Conservation (phyloP, 2,113 vertebrate species). For the Carollia perspicillata region DNA sequence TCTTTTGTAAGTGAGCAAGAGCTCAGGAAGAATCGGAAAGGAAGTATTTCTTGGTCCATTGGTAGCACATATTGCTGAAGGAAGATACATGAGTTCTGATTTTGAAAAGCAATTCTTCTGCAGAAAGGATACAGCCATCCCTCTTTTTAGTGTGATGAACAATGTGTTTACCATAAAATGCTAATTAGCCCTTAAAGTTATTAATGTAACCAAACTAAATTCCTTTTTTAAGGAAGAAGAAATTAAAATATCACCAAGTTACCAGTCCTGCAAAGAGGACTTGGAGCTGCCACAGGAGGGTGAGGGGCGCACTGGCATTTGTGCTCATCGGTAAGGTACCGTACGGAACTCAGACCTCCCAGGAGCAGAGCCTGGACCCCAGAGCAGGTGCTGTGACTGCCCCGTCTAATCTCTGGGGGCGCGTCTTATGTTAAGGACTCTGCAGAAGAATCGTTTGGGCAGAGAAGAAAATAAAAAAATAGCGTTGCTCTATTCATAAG, state of each 20-base stretch:
- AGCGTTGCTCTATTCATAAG: not conserved
- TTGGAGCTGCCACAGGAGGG: not conserved
- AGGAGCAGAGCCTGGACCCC: not conserved
- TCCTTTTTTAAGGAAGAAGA: not conserved
- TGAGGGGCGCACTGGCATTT: not conserved
- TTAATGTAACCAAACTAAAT: constrained; percentile 55
- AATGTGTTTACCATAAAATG: constrained; percentile 51
- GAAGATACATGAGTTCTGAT: constrained; percentile 38
- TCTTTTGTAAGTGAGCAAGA: not conserved
- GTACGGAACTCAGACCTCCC: not conserved
- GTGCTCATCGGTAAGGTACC: not conserved
- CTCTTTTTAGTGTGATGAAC: not conserved
- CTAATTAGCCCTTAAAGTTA: constrained; percentile 53
- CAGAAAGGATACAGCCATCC: not conserved
- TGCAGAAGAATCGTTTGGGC: not conserved
- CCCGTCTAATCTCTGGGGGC: not conserved
- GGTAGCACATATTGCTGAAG: not conserved
- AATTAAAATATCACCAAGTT: not conserved
- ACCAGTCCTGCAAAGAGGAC: not conserved
- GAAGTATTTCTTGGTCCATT: not conserved
- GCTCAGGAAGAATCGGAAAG: not conserved
- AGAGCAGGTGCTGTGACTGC: not conserved
- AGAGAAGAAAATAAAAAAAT: constrained; percentile 7
- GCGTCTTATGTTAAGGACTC: not conserved
- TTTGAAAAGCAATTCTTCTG: constrained; percentile 55